Base-by-base conservation (phyloP, 2,797 vertebrate genomes). In the Etheostoma perlongum region DNA sequence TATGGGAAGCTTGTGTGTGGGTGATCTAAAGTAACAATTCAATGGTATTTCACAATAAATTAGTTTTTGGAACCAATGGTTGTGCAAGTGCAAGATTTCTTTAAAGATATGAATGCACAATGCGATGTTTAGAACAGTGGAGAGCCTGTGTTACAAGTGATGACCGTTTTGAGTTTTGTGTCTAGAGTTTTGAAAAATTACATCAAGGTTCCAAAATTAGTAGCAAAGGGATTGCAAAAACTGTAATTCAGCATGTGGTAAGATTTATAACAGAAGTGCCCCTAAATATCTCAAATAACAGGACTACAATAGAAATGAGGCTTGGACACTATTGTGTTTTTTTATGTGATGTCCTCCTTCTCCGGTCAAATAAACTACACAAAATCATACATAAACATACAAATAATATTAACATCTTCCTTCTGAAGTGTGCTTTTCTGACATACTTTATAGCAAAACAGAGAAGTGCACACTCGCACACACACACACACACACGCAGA, bases 401-500 rank as follows among this genome's bases (percentile, higher is more conserved):
- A 23, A 27, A 72, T 18, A 18, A 12, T 49, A 52, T 46, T 21
- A 47, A 21, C 19, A 54, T 57, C 1, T 25, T 3, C 16, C 18
- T 4, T 48, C 21, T 42, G 0, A 36, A 1, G 15, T 7, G 13
- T 10, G 23, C 9, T 48, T 76, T 62, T 49, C 51, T 57, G 18
- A 36, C 52, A 46, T 12, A 60, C 55, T 8, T 25, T 36, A 5
- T 47, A 21, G 14, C 47, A 16, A 52, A n/a, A 25, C 36, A 25
- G 11, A 36, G 19, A 13, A 63, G 8, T 49, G 23, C 33, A 36
- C 33, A 36, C 33, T 10, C 33, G 10, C 8, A 10, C 10, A 40
- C 36, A 40, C 36, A 40, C 36, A 59, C 1, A 5, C 66, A 27
- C 79, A 83, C 73, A 66, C 87, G 79, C 85, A 82, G 78, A 73